Evolutionary conservation across 37 sponge, comb jelly and placozoan species (phyloP).

Genomic region (Hormiphora californensis): DNA sequence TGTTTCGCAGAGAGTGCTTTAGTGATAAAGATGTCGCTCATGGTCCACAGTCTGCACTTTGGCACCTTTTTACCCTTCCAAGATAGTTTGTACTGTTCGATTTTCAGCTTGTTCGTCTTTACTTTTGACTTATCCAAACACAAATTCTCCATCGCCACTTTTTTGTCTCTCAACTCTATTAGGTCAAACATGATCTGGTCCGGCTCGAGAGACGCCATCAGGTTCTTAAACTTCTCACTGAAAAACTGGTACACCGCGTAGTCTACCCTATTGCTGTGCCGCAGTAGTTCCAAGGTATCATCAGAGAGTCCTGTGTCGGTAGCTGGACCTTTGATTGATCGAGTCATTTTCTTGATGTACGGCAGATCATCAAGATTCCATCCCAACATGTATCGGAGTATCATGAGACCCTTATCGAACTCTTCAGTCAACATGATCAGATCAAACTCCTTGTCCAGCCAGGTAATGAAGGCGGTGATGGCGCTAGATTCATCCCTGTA

Average conservation of each 20-base stretch:
- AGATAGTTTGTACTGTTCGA: too few relatives aligned
- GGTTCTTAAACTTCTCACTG: background rate
- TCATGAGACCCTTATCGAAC: background rate
- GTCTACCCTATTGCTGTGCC: background rate
- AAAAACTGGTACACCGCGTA: background rate
- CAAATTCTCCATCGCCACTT: background rate
- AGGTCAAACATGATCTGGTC: background rate
- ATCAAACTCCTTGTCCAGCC: background rate
- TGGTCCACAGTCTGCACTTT: background rate
- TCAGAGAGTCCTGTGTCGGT: background rate
- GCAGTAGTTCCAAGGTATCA: background rate
- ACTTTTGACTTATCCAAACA: background rate
- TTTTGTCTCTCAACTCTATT: background rate
- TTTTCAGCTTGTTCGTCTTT: too few relatives aligned
- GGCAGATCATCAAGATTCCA: background rate
- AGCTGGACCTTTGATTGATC: too few relatives aligned
- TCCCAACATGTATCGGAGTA: background rate
- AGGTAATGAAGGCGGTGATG: background rate
- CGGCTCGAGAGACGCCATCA: background rate
- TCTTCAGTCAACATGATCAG: background rate
- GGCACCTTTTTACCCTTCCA: too few relatives aligned
- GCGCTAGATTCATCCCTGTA: background rate
- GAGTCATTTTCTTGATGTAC: background rate
- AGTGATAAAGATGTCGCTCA: background rate
- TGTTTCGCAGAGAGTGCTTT: background rate